These are phyloP conservation scores for Phallusia fumigata DNA, from an alignment of 23 tunicate genomes.

Conservation along the genomic window DNA sequence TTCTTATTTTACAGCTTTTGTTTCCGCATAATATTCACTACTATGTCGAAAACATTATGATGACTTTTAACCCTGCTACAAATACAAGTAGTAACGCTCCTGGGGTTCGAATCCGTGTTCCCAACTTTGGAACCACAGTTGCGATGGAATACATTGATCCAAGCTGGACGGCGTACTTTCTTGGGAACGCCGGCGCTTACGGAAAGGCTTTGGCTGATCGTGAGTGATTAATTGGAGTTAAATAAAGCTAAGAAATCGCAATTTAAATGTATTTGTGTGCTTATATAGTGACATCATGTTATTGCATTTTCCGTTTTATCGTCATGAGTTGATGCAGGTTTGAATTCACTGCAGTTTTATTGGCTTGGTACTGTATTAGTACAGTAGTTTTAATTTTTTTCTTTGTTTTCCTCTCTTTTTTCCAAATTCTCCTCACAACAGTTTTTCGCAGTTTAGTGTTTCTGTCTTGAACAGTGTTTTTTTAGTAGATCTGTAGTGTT, in stretches of 20 bases:
- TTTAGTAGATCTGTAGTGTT: no score
- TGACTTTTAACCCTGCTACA: constrained; percentile 45
- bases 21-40: constrained; percentile 31
- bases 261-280: no score
- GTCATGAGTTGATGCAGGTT: background rate
- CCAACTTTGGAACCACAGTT: constrained; percentile 57
- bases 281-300: background rate
- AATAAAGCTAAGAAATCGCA: no score
- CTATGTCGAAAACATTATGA: constrained; percentile 18
- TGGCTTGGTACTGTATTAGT: no score
- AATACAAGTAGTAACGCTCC: constrained; percentile 43
- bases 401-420: no score
- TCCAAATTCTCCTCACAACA: no score
- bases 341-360: no score
- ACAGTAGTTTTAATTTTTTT: no score
- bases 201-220: constrained; percentile 54
- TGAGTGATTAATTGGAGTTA: background rate
- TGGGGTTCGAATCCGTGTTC: constrained; percentile 45
- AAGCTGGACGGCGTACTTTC: constrained; percentile 35
- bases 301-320: background rate
- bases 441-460: no score
- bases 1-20: constrained; percentile 24
- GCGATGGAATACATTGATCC: constrained; percentile 59
- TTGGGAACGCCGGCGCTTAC: constrained; percentile 48
- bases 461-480: no score